Base-by-base conservation (phyloP, 2,888 invertebrate genomes). In the Andrena camellia region DNA sequence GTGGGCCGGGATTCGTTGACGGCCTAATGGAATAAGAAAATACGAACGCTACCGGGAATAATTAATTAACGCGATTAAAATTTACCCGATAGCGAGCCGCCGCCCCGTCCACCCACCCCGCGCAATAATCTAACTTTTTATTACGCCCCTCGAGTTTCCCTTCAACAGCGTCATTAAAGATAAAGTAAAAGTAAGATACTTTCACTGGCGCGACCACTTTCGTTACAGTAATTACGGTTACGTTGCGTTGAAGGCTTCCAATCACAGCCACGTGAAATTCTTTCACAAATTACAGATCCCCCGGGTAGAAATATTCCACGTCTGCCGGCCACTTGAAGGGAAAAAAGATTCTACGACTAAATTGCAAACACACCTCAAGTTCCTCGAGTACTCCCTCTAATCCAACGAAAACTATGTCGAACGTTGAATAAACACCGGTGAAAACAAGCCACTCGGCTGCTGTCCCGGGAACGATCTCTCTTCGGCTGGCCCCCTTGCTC, bases 381-480 rank as follows among this genome's bases (percentile, higher is more conserved):
- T 62, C 26, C 33, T 48, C 71, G 59, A 60, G 70, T 42, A 13
- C 8, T 8, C 54, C 26, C 42, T 29, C 48, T 42, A 42, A 68
- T 48, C 54, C 62, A 68, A 63, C 50, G 64, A 64, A 68, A 79
- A 76, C 57, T 68, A 33, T 42, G 79, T 64, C 59, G 76, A 66
- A 60, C 50, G 64, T 70, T 76, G 69, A 57, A 64, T 59, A 76
- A 79, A 76, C 79, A 76, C 64, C 57, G 23, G 13, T n/a, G 68
- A 64, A 62, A 75, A 68, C 78, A 64, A 75, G 75, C 68, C 78
- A 74, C 78, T 74, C 67, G 48, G 62, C 54, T 33, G n/a, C n/a
- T n/a, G 57, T 62, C 75, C 78, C 76, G 57, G 68, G 64, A 75
- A 76, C 69, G 67, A 78, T 81, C 81, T 54, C 74, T 81, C 66